Percentiles rank a stretch among this genome's conserved stretches.
Conservation (phyloP, 1,140 invertebrate genomes). For the Procambarus clarkii region DNA sequence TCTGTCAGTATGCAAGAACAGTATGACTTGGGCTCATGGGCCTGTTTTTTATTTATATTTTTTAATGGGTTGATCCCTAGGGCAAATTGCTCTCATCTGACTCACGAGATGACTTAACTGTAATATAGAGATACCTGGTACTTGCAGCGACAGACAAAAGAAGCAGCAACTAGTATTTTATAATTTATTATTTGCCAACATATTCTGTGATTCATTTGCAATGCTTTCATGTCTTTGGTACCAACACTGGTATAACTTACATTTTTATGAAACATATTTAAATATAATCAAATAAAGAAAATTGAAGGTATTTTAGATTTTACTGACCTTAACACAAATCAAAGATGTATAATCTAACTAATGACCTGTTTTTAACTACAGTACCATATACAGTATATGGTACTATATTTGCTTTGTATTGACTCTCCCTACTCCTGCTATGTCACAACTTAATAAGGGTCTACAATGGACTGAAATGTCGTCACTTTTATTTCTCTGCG, state of each 20-base stretch:
- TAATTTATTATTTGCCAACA: constrained; percentile 67
- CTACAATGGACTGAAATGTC: too few relatives aligned
- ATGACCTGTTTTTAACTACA: background rate
- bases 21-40: constrained; percentile 14
- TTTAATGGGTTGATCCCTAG: background rate
- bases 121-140: constrained; percentile 38
- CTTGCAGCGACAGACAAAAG: constrained; percentile 31
- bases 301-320: constrained; percentile 19
- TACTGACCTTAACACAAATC: background rate
- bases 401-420: background rate
- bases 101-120: background rate
- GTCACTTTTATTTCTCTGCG: background rate
- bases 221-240: constrained; percentile 68
- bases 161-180: constrained; percentile 61
- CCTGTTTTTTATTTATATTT: background rate
- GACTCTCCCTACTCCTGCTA: background rate
- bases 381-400: background rate
- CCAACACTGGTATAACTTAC: constrained; percentile 67
- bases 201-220: constrained; percentile 69
- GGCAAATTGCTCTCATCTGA: background rate
- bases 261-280: constrained; percentile 71
- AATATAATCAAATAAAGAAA: constrained; percentile 69
- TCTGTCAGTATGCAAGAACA: background rate
- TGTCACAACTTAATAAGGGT: too few relatives aligned
- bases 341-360: background rate